These are phyloP conservation scores for Calidris pugnax DNA, from an alignment of 2,113 vertebrate species.

Conservation along the genomic window DNA sequence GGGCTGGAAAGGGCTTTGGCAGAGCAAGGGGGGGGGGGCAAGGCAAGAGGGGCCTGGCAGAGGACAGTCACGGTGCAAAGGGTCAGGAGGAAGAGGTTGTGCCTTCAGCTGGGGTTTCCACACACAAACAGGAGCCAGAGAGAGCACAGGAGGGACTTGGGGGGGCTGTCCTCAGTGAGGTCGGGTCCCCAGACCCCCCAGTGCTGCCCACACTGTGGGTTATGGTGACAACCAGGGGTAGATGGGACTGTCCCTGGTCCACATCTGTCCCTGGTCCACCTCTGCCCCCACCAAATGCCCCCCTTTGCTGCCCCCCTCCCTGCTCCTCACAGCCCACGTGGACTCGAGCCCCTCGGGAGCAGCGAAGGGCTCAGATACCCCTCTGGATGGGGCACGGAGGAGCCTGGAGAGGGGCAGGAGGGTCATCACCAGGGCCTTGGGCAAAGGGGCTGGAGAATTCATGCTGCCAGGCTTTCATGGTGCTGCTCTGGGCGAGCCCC, in stretches of 20 bases:
- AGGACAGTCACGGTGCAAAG: neutral
- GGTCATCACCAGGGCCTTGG: neutral
- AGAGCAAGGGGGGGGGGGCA: neutral
- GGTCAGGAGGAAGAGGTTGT: neutral
- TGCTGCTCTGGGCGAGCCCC: too few species aligned
- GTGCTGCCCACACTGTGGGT: neutral
- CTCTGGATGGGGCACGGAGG: accelerated
- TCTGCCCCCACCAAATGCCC: neutral
- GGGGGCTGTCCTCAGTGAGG: neutral
- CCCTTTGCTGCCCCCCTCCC: neutral
- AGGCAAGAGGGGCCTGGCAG: neutral
- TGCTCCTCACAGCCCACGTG: accelerated
- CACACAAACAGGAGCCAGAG: neutral
- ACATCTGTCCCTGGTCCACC: neutral
- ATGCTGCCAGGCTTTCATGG: accelerated
- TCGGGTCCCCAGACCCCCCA: accelerated
- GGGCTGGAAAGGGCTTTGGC: neutral
- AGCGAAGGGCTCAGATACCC: accelerated
- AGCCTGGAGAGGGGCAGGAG: accelerated
- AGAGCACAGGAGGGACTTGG: neutral
- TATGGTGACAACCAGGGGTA: accelerated
- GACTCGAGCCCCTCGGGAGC: accelerated
- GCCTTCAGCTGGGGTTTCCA: neutral
- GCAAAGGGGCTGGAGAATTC: accelerated
- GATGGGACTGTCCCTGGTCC: accelerated